phyloP scores from a whole-genome alignment of 1,140 invertebrate species.

The Oncopodura yosiiana region DNA sequence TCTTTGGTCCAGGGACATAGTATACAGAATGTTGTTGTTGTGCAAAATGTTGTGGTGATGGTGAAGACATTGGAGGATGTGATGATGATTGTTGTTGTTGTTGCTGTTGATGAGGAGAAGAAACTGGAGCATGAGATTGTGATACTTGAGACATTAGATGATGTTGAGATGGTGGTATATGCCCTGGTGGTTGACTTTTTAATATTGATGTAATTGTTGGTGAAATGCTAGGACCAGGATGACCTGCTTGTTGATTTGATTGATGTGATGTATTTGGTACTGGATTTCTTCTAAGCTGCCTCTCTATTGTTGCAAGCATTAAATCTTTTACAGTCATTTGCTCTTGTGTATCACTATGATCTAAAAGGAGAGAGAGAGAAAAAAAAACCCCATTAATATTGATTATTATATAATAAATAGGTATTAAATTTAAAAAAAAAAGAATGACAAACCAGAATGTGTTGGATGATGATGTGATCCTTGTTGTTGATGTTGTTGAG shows the following conservation, averaged over 20 bases:
- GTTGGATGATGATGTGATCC: not conserved
- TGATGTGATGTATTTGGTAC: constrained; percentile 30
- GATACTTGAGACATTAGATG: constrained; percentile 4
- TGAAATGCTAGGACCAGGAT: constrained; percentile 43
- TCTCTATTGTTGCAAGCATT: constrained; percentile 63
- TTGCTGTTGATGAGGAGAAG: constrained; percentile 12
- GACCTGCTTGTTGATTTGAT: constrained; percentile 6
- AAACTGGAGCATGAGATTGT: not conserved
- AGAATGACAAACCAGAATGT: not conserved
- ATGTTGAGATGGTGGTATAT: constrained; percentile 21
- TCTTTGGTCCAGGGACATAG: constrained; percentile 10
- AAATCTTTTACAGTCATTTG: constrained; percentile 60
- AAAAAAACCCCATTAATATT: constrained; percentile 14
- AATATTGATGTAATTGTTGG: constrained; percentile 57
- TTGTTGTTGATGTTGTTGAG: constrained; percentile 3
- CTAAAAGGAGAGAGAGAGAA: constrained; percentile 26
- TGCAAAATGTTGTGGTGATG: constrained; percentile 17
- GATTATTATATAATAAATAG: not conserved
- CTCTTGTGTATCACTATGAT: constrained; percentile 30
- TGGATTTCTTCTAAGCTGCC: constrained; percentile 56
- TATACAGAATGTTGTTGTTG: constrained; percentile 9
- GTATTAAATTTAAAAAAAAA: constrained; percentile 11
- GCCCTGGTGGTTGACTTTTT: constrained; percentile 38
- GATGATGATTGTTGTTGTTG: too few species aligned
- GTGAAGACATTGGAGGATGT: constrained; percentile 4